Evolutionary conservation across 2,797 vertebrate genomes (phyloP).

Genomic region (Hozukius guyotensis): DNA sequence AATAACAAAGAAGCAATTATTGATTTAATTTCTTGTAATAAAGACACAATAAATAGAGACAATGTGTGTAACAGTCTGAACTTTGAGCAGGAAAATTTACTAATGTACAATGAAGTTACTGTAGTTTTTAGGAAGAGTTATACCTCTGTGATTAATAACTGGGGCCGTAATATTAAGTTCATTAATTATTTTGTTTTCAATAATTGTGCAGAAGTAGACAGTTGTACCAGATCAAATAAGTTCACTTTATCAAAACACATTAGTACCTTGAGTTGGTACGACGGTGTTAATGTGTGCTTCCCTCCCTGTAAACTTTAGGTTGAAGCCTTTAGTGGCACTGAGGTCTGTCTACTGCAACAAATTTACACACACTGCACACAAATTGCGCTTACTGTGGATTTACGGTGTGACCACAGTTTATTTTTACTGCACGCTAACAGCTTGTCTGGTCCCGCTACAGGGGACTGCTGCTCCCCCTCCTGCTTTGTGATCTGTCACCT

Average conservation of each 20-base stretch:
- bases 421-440: conserved; percentile 80
- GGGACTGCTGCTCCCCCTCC: conserved; percentile 44
- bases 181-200: not conserved
- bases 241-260: not conserved
- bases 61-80: not conserved
- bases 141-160: not conserved
- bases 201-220: not conserved
- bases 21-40: not conserved
- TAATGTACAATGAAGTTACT: not conserved
- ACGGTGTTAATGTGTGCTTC: not conserved
- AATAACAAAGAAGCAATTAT: not conserved
- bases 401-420: conserved; percentile 66
- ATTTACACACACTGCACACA: conserved; percentile 43
- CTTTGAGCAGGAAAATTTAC: not conserved
- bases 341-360: conserved; percentile 36
- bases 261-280: not conserved
- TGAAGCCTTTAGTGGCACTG: not conserved
- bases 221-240: not conserved
- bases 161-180: not conserved
- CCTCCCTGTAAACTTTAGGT: not conserved
- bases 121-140: not conserved
- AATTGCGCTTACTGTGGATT: conserved; percentile 33
- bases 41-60: not conserved
- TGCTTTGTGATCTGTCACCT: conserved; percentile 71
- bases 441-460: conserved; percentile 74